Percentiles rank a stretch among this genome's conserved stretches.
phyloP scores from a whole-genome alignment of 2,888 invertebrate species.

The Lasioglossum marginatum region DNA sequence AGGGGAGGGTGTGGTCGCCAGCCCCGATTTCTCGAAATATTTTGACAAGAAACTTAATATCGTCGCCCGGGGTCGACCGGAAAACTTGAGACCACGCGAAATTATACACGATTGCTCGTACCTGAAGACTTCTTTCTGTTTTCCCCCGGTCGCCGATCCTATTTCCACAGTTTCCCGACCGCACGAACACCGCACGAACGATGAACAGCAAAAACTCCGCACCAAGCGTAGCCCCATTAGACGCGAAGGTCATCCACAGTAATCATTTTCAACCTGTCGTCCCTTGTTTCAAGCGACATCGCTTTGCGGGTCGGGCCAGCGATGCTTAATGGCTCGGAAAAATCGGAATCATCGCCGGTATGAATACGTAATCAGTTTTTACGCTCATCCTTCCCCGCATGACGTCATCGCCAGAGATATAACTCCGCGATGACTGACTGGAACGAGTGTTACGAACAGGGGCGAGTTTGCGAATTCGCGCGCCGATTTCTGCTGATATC shows the following conservation, averaged over 20 bases:
- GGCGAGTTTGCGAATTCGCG: not conserved
- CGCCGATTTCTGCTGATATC: not conserved
- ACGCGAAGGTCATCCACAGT: slow-evolving; percentile 72
- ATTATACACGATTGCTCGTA: slow-evolving; percentile 41
- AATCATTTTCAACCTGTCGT: slow-evolving; percentile 82
- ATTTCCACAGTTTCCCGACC: not conserved
- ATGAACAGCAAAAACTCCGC: not conserved
- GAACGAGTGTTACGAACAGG: not conserved
- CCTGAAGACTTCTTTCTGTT: not conserved
- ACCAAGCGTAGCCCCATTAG: slow-evolving; percentile 39
- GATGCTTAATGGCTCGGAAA: slow-evolving; percentile 83
- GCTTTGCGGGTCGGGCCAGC: slow-evolving; percentile 75
- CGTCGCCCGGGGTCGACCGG: not conserved
- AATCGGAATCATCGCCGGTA: slow-evolving; percentile 82
- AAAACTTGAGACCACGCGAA: slow-evolving; percentile 27
- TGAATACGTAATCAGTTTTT: slow-evolving; percentile 83
- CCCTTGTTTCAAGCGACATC: slow-evolving; percentile 79
- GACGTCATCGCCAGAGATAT: slow-evolving; percentile 74
- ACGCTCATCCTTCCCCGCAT: slow-evolving; percentile 56
- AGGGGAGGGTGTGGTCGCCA: slow-evolving; percentile 58
- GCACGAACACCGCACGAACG: not conserved
- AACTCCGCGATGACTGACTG: slow-evolving; percentile 29
- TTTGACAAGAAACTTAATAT: slow-evolving; percentile 80
- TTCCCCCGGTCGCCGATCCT: not conserved
- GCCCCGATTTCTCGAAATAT: slow-evolving; percentile 72